These are phyloP conservation scores for Vulpes ferrilata DNA, from an alignment of 2,113 vertebrate genomes.

Conservation along the genomic window DNA sequence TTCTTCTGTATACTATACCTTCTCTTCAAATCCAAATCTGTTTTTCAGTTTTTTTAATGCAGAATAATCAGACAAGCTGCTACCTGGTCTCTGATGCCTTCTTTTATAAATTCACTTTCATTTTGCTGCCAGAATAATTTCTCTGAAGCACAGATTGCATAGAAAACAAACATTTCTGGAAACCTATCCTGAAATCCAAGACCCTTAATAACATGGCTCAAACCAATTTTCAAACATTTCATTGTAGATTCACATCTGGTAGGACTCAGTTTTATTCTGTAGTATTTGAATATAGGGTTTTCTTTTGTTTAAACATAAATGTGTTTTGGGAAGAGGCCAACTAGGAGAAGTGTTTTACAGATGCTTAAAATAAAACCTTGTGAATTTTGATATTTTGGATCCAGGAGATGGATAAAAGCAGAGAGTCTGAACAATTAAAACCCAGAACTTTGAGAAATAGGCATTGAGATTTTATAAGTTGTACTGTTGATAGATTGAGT, in stretches of 20 bases:
- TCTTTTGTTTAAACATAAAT: not conserved
- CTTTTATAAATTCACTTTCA: not conserved
- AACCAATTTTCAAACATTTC: not conserved
- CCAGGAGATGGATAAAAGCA: not conserved
- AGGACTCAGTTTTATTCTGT: not conserved
- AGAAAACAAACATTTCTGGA: not conserved
- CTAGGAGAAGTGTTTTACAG: not conserved
- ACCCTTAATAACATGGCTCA: not conserved
- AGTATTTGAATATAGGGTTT: not conserved
- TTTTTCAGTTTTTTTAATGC: not conserved
- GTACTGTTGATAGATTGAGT: not conserved
- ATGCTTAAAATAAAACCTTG: not conserved
- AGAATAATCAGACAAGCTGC: not conserved
- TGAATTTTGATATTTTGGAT: not conserved
- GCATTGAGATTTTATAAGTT: not conserved
- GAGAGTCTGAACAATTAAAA: not conserved
- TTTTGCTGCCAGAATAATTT: slow-evolving; percentile 2
- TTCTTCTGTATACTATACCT: not conserved
- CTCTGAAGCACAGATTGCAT: not conserved
- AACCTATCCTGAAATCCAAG: not conserved
- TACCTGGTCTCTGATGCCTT: not conserved
- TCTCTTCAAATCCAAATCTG: not conserved
- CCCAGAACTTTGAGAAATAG: not conserved
- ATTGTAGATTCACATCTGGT: not conserved
- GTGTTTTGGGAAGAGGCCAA: not conserved